Conservation (phyloP, 2,888 invertebrate species). For the Agrotis ipsilon region DNA sequence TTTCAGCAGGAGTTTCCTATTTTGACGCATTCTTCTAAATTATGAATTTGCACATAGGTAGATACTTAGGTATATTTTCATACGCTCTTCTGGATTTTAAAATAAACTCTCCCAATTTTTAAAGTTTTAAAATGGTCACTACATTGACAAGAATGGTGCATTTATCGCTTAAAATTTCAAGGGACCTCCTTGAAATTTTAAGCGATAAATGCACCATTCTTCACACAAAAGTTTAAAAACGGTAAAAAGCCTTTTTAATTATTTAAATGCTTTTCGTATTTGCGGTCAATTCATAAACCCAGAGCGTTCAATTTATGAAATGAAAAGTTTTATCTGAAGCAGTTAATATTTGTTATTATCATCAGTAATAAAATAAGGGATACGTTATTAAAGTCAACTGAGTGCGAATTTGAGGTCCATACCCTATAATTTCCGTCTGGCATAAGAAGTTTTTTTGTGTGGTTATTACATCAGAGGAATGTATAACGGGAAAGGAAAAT, state of each 20-base stretch:
- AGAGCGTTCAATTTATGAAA: constrained; percentile 19
- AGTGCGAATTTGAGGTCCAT: constrained; percentile 61
- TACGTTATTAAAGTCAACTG: constrained; percentile 60
- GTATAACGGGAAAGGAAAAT: constrained; percentile 65
- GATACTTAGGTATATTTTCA: neutral
- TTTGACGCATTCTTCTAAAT: neutral
- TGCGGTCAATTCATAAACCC: constrained; percentile 1
- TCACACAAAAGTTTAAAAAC: too few relatives aligned
- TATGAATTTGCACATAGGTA: neutral
- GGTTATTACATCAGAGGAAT: constrained; percentile 51
- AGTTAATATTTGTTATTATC: constrained; percentile 64
- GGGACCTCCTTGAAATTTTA: too few relatives aligned
- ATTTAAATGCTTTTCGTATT: constrained; percentile 8
- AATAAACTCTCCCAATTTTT: too few relatives aligned
- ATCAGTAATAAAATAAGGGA: constrained; percentile 65
- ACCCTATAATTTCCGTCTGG: constrained; percentile 55
- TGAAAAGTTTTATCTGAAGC: constrained; percentile 34
- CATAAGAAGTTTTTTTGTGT: constrained; percentile 58
- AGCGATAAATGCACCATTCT: too few relatives aligned
- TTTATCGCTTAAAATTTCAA: too few relatives aligned
- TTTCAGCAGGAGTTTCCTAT: constrained; percentile 7
- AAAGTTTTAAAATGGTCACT: constrained; percentile 1
- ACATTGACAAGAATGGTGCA: neutral
- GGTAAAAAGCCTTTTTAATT: constrained; percentile 27
- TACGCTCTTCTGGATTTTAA: neutral